These are phyloP conservation scores for Flexamia atlantica DNA, from an alignment of 2,888 invertebrate genomes.

Conservation along the genomic window DNA sequence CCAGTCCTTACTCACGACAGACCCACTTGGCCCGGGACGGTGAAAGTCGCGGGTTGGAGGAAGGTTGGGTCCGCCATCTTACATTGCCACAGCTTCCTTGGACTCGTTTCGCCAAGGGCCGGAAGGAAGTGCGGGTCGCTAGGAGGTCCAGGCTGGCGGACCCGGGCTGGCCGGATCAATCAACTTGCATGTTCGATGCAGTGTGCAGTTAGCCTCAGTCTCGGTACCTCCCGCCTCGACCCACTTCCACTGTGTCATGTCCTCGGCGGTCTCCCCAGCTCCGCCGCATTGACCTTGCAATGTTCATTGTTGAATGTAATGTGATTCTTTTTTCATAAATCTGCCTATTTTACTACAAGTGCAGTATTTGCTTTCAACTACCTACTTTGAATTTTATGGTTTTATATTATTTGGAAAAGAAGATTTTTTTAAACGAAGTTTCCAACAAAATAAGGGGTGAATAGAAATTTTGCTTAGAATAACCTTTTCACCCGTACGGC, in stretches of 20 bases:
- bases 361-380: too few species aligned
- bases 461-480: too few species aligned
- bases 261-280: neutral
- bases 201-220: neutral
- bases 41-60: conserved; percentile 25
- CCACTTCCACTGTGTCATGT: neutral
- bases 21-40: conserved; percentile 27
- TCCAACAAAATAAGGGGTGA: too few species aligned
- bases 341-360: too few species aligned
- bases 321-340: too few species aligned
- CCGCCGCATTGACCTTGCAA: neutral
- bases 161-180: neutral
- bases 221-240: neutral
- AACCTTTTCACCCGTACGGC: too few species aligned
- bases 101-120: conserved; percentile 31
- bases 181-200: neutral
- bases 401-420: too few species aligned
- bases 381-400: too few species aligned
- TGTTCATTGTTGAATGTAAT: neutral
- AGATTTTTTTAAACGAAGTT: too few species aligned
- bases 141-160: neutral
- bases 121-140: conserved; percentile 40
- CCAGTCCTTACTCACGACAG: conserved; percentile 26
- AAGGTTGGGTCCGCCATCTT: conserved; percentile 45
- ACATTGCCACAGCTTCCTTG: conserved; percentile 33